phyloP scores from a whole-genome alignment of 2,888 invertebrate species.

The Pammene fasciana region DNA sequence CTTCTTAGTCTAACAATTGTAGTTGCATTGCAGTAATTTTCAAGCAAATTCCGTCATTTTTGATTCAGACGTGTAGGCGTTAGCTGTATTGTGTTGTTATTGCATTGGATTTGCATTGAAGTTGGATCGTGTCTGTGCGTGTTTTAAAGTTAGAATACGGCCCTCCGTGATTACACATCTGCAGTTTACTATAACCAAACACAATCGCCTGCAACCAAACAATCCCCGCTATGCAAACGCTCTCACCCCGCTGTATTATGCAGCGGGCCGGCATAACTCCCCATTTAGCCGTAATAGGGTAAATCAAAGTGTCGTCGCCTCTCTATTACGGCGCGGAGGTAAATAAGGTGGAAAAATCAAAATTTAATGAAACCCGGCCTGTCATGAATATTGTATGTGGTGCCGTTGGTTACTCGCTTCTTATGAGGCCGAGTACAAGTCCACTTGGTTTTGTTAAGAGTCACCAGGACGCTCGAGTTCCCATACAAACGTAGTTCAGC shows the following conservation, averaged over 20 bases:
- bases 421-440: background rate
- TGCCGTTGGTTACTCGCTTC: background rate
- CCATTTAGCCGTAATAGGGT: conserved; percentile 38
- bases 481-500: too few species aligned
- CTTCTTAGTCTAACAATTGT: too few species aligned
- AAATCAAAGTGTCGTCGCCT: conserved; percentile 40
- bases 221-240: conserved; percentile 15
- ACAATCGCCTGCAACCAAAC: background rate
- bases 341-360: conserved; percentile 43
- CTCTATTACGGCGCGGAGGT: conserved; percentile 37
- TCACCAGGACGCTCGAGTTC: too few species aligned
- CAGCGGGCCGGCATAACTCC: conserved; percentile 33
- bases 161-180: too few species aligned
- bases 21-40: too few species aligned
- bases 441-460: background rate
- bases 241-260: conserved; percentile 24
- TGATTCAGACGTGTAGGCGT: too few species aligned
- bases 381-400: conserved; percentile 32
- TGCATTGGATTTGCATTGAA: too few species aligned
- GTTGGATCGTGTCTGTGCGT: too few species aligned
- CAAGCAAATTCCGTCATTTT: too few species aligned
- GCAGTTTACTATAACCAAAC: background rate
- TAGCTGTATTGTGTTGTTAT: too few species aligned
- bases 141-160: too few species aligned
- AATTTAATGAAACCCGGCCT: conserved; percentile 41